Base-by-base conservation (phyloP, 2,797 vertebrate species). In the Cryptoblepharus egeriae region DNA sequence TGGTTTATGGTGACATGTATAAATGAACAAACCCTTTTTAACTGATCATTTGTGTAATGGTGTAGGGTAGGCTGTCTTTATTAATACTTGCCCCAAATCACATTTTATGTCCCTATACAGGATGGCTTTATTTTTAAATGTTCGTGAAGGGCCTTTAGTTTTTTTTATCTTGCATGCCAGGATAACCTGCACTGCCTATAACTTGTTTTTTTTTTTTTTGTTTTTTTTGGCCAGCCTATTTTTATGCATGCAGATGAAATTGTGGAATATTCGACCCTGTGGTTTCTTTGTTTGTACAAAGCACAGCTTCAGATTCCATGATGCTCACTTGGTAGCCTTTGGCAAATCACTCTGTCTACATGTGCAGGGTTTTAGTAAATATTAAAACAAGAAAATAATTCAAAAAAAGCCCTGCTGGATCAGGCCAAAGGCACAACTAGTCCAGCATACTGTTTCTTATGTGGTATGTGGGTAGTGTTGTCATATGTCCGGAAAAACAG, bases 171-270 rank as follows among this genome's bases (percentile, higher is more conserved):
- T 60, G 4, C 30, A 15, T 85, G 55, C 63, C 55, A 18, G 35
- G 61, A 35, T 2, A 0, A 74, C 30, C 60, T 83, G 7, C 57
- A 5, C 18, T 82, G 85, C 77, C 83, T 39, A 49, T 45, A 26
- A 10, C 86, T 88, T 73, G 22, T 71, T 45, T 79, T 84, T 74
- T 67, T 86, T 75, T n/a, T n/a, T n/a, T n/a, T n/a, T n/a, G n/a
- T n/a, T n/a, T 49, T 45, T 45, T 45, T 5, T 45, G 42, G 5
- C 2, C 15, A 52, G 3, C 49, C 49, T 52, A 52, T 58, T 58
- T 58, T 82, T 49, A 52, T 82, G 69, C 69, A 78, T 84, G 74
- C 82, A 80, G 52, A 45, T 69, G 7, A n/a, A 42, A 75, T 78
- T 76, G 76, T 68, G 84, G 78, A 73, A 32, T 55, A 2, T 73